Evolutionary conservation across 92 coral and sea anemone genomes (phyloP), one percentile per base, ranked within the genome.

Genomic region (Diadumene lineata): DNA sequence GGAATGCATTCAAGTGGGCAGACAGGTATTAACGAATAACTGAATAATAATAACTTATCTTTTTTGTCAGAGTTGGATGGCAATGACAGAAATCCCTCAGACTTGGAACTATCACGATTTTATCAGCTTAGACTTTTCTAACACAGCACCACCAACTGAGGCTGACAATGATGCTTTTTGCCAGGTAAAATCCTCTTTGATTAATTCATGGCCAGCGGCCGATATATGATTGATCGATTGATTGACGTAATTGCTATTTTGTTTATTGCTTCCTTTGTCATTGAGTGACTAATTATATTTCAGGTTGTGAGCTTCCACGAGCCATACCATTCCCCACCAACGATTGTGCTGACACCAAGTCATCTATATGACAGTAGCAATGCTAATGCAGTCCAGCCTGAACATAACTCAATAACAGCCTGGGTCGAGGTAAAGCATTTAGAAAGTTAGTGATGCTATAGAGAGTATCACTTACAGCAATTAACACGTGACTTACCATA

Each of bases 401-500:
- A 76, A 24, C 53, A 68, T 31, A 76, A 76, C 53, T 66, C 81
- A 0, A 76, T 76, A 32, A 50, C 43, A 9, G 43, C 73, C 15
- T 76, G 81, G 81, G 67, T 76, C 23, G 81, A 76, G 81, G 81
- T 76, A 31, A 65, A 17, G 15, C 48, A 38, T 38, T n/a, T n/a
- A n/a, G n/a, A n/a, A n/a, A n/a, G n/a, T 9, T 11, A 13, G 10
- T 11, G 9, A 58, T 58, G 9, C 16, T 9, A 46, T 9, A 16
- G 53, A 46, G n/a, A 7, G 10, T n/a, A n/a, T n/a, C n/a, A n/a
- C n/a, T n/a, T 38, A 6, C 6, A 21, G 22, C 18, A 53, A 53
- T 2, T 53, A 2, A 15, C 58, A 53, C 4, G 24, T 53, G 58
- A 53, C 19, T 53, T 53, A 21, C 58, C 30, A 13, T n/a, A n/a